phyloP scores from a whole-genome alignment of 2,888 invertebrate genomes.

The Diaphora mendica region DNA sequence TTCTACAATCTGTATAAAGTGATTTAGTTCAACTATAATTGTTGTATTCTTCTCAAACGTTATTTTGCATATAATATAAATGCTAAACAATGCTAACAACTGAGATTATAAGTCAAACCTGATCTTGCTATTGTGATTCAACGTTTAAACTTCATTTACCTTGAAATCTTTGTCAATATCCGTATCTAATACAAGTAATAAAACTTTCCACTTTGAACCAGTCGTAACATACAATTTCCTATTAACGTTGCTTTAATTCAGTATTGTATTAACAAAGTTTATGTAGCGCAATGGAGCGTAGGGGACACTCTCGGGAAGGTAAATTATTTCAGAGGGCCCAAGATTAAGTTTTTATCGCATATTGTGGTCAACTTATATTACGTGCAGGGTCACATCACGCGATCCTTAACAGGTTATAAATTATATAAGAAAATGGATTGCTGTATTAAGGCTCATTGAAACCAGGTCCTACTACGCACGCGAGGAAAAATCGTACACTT shows the following conservation, averaged over 20 bases:
- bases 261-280: slow-evolving; percentile 55
- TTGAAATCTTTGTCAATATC: slow-evolving; percentile 38
- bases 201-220: slow-evolving; percentile 40
- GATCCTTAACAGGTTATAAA: slow-evolving; percentile 61
- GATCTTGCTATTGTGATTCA: background rate
- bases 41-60: no score
- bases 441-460: slow-evolving; percentile 48
- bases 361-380: slow-evolving; percentile 65
- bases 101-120: slow-evolving; percentile 10
- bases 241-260: slow-evolving; percentile 40
- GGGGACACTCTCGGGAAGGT: slow-evolving; percentile 54
- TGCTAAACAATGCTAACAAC: background rate
- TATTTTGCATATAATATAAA: background rate
- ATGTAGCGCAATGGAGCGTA: slow-evolving; percentile 32
- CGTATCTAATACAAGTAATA: slow-evolving; percentile 31
- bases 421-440: slow-evolving; percentile 58
- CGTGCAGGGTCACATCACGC: slow-evolving; percentile 62
- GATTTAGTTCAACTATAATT: no score
- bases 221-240: slow-evolving; percentile 49
- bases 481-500: slow-evolving; percentile 51
- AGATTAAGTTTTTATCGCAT: slow-evolving; percentile 60
- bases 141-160: slow-evolving; percentile 20
- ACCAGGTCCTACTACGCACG: slow-evolving; percentile 60
- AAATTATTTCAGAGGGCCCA: slow-evolving; percentile 51
- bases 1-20: no score